Percentiles rank a stretch among this genome's conserved stretches.
Conservation (phyloP, 2,797 vertebrate genomes). For the Pseudomugil tenellus region DNA sequence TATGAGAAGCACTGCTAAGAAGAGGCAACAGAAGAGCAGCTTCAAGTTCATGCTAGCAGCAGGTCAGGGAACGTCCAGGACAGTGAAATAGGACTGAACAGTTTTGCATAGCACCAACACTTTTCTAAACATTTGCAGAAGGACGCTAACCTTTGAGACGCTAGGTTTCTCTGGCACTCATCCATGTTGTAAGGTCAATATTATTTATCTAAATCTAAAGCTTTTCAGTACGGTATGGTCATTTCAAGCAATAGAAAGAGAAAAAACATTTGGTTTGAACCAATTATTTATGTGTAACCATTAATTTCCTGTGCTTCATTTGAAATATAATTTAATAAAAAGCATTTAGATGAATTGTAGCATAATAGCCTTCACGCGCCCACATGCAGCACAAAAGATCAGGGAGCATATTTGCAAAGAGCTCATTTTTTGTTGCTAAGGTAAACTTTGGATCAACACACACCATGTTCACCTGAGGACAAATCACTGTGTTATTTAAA, state of each 20-base stretch:
- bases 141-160: constrained; percentile 68
- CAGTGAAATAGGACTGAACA: constrained; percentile 31
- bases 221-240: background rate
- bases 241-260: background rate
- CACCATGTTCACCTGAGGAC: constrained; percentile 33
- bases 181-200: constrained; percentile 33
- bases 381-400: constrained; percentile 26
- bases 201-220: constrained; percentile 54
- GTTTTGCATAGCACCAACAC: constrained; percentile 25
- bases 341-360: background rate
- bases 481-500: constrained; percentile 13
- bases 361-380: background rate
- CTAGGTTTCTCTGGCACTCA: constrained; percentile 19
- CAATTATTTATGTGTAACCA: background rate
- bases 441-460: constrained; percentile 75
- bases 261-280: background rate
- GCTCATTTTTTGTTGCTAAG: constrained; percentile 68
- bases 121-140: constrained; percentile 48
- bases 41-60: constrained; percentile 77
- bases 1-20: constrained; percentile 69
- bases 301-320: background rate
- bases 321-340: constrained; percentile 4
- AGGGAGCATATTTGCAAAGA: constrained; percentile 74
- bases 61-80: constrained; percentile 47
- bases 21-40: constrained; percentile 71